Evolutionary conservation across 2,113 vertebrate genomes (phyloP), one percentile per base, ranked within the genome.

Genomic region (Ailurus styani): DNA sequence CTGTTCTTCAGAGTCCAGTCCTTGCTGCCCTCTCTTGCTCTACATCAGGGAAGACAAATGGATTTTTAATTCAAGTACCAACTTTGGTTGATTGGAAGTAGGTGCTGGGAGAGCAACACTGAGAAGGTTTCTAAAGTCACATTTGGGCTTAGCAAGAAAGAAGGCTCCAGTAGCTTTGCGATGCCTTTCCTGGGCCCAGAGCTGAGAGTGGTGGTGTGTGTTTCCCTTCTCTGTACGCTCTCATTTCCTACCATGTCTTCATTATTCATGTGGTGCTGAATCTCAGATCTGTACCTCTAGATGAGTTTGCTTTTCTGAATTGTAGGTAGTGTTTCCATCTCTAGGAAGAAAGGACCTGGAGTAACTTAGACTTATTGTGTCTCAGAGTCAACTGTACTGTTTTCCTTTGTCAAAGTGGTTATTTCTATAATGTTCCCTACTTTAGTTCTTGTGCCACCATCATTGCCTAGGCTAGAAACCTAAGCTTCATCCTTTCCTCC

Each of bases 391-490:
- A 50, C 54, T 23, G 14, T 0, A 29, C 72, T 87, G 3, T 64
- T 87, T 60, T 72, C 34, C 55, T 60, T 75, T 34, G 20, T 75
- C 14, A 57, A 57, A 40, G 20, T 40, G 45, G 25, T 40, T 47
- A 83, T 93, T 93, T 96, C 60, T 90, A 11, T 54, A 70, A 62
- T 54, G 3, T 47, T 93, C 18, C 23, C 42, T 85, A 7, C 55
- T 70, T 85, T 60, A 45, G 52, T 78, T 68, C 50, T 21, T 82
- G 27, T 6, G 2, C 70, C 11, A 52, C 78, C 31, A 47, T 64
- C 55, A 83, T 66, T 93, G 9, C 17, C 47, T 93, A 70, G 68
- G 50, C 0, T n/a, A 77, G 87, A 78, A 85, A 37, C 42, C 21
- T 42, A 50, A 68, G n/a, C 45, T 21, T 47, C 12, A 45, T 64